Base-by-base conservation (phyloP, 1,140 invertebrate genomes). In the Drosophila bocki region DNA sequence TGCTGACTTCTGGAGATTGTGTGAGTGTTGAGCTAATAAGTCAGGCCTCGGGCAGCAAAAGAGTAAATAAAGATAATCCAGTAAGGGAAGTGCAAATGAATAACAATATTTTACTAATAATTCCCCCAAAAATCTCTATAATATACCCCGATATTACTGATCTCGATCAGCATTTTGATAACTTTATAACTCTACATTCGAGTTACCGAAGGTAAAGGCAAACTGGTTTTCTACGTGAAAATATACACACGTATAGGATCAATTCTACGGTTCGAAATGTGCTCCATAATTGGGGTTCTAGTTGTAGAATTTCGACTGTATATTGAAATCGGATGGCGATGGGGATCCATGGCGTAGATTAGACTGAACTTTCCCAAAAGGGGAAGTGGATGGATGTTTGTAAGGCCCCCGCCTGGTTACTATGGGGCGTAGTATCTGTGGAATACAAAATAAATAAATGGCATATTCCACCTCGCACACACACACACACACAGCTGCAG, bases 361-460 rank as follows among this genome's bases (percentile, higher is more conserved):
- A 86, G 70, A 59, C 56, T 83, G 70, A 87, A 82, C 82, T 78
- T 81, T 78, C 59, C 81, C 58, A 78, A 70, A 81, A 85, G 74
- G 44, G 61, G 82, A 80, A 83, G 61, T 68, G 42, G 61, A 37
- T 54, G 53, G 26, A 57, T 32, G 51, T 42, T 19, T 62, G 19
- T 67, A 54, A 67, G 50, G 53, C 53, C 53, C 53, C 53, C 53
- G 53, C 53, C 53, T 54, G 45, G 69, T 72, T 72, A 72, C 69
- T 72, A 72, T 72, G 69, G 69, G 69, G 69, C 67, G 68, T 71
- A 72, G 67, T 70, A 70, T 70, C 67, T 68, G 50, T 37, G 57
- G 74, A 56, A 65, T 65, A 64, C 72, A 53, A 76, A 76, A 75
- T 47, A 75, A 75, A 75, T 70, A 72, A 74, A 51, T 71, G 68